Base-by-base conservation (phyloP, 92 coral and sea anemone species). In the Chrysogorgia sp. region DNA sequence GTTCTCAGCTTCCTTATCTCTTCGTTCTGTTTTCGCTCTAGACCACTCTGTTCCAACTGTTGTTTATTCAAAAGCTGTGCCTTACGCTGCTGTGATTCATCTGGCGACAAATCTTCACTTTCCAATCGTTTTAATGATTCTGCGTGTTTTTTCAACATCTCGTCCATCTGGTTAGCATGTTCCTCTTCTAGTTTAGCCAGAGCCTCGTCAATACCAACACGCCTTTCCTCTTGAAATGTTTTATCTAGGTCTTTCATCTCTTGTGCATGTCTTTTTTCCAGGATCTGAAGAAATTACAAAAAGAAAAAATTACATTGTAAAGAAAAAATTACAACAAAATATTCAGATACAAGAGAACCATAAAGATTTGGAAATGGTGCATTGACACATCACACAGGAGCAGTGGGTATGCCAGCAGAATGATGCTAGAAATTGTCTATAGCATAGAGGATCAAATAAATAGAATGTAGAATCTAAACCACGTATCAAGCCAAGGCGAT, bases 121-220 rank as follows among this genome's bases (percentile, higher is more conserved):
- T 88, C 88, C 32, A 94, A 87, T 37, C 85, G 90, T 58, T 87
- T 90, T 37, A 94, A 84, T 60, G 88, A 92, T 41, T 84, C 85
- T 34, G 78, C 82, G 81, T 94, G 90, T 72, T 86, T 87, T 24
- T 84, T 87, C 40, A 85, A 88, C 66, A 91, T 65, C 20, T 94
- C 89, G 1, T 94, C 98, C 47, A 84, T 92, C 37, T 94, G 92
- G 40, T 81, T 90, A 13, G 96, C 84, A 69, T 94, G 98, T 64
- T 80, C 68, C 40, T 94, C 98, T 33, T 94, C 98, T 91, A 94
- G 84, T 81, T 89, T 91, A 2, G 97, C 97, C 63, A 96, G 66
- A 1, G 97, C 94, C 67, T 96, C 99, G 65, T 96, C 99, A 10
- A 96, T 93, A 21, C 96, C 91, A 2, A 96, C 97, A 56, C 93